Evolutionary conservation across 2,888 invertebrate genomes (phyloP), one percentile per base, ranked within the genome.

Genomic region (Conchocele bisecta): DNA sequence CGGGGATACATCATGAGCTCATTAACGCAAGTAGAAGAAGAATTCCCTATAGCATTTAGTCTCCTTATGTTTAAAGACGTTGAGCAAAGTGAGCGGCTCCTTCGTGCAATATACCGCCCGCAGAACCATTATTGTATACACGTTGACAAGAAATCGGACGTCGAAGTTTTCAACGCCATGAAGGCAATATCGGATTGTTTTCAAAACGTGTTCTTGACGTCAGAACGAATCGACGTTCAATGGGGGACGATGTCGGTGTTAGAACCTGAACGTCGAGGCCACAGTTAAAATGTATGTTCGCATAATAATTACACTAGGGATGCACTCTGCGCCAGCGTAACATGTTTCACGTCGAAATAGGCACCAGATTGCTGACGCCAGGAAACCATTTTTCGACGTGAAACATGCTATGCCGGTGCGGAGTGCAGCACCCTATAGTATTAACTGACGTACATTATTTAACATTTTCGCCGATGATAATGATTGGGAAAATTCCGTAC

Each of bases 81-180:
- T 3, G 84, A 83, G 51, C 84, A 86, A 51, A 74, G 83, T 0
- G 89, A 88, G 59, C 66, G 86, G 22, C 72, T 90, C 17, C 60
- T 90, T 3, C 59, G 86, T 13, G 73, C 83, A 5, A 84, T 89
- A 26, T 89, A 89, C 68, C 81, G 86, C 42, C 89, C 89, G 2
- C 87, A 89, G 41, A 89, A 90, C 65, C 59, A 82, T 29, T 90
- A 89, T 69, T 89, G 89, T 72, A 71, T 89, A 33, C 89, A 89
- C 53, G 78, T 90, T 0, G 89, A 89, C 57, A 66, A 53, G 22
- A 88, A 87, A 73, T 70, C 84, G 9, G 24, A 70, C 0, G 28
- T 80, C 6, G 53, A 74, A 2, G 31, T 86, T 20, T 76, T 78
- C 51, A 51, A 80, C n/a, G 76, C 84, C 3, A 64, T 87, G 28